Base-by-base conservation (phyloP, 2,113 vertebrate species). In the Capra hircus region DNA sequence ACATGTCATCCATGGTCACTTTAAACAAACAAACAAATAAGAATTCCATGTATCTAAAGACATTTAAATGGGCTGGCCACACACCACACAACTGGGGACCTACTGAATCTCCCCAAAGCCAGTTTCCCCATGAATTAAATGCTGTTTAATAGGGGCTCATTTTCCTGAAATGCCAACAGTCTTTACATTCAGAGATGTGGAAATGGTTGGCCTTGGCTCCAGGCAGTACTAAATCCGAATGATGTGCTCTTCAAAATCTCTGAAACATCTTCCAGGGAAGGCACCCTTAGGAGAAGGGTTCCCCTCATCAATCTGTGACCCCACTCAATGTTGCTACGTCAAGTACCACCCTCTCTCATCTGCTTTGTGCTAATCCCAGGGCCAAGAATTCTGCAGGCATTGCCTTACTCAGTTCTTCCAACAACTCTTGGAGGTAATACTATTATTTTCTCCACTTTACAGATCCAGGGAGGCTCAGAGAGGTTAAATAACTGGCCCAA, bases 291-390 rank as follows among this genome's bases (percentile, higher is more conserved):
- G 45, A 91, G 52, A 62, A 90, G 43, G 5, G 25, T 59, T 28
- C 8, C 12, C 12, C 17, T 13, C 6, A 5, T 91, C 55, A 30
- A 30, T 33, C 74, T 59, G 19, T 0, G 5, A 10, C 80, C 55
- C 21, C 3, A 43, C 40, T 19, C 4, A 10, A 28, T 86, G 50
- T 9, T 4, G 40, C 16, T 36, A 8, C 14, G 0, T 2, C 8
- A 48, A 84, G 45, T 4, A 21, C 36, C 23, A 23, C 5, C 25
- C 6, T 8, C 7, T 93, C 50, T 53, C 52, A n/a, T 25, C 62
- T 1, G 5, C 52, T 53, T 16, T 60, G 45, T 87, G 59, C 36
- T 53, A 43, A 17, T 19, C 33, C 6, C 27, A 71, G 57, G 23
- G 48, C n/a, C 23, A 28, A 43, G 71, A 81, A 48, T 21, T 85